Evolutionary conservation across 2,113 vertebrate genomes (phyloP).

Genomic region (Cochlearius cochlearius): DNA sequence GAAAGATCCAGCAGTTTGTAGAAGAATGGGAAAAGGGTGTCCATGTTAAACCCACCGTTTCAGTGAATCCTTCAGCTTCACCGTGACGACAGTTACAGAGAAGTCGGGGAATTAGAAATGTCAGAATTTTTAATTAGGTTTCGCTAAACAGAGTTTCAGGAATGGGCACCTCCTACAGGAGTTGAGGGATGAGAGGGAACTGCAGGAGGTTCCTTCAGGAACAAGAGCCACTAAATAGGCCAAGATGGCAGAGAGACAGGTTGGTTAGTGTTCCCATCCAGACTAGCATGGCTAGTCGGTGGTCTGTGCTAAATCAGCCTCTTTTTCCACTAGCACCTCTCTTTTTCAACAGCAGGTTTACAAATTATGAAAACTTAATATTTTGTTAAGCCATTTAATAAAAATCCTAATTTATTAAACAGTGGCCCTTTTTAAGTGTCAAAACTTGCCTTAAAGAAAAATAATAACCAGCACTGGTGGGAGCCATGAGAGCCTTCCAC

Average conservation of each 20-base stretch:
- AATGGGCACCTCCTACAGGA: neutral
- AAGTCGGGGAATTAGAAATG: neutral
- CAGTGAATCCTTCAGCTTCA: neutral
- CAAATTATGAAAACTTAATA: constrained; percentile 15
- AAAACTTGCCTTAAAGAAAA: constrained; percentile 25
- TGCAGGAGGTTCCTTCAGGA: neutral
- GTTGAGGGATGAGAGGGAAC: neutral
- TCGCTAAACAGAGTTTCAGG: neutral
- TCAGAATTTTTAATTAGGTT: neutral
- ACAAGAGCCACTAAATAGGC: neutral
- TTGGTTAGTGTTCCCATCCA: neutral
- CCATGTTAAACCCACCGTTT: neutral
- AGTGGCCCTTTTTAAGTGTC: neutral
- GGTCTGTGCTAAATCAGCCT: neutral
- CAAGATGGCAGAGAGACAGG: neutral
- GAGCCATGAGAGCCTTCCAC: neutral
- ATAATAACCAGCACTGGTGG: neutral
- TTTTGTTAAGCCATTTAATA: constrained; percentile 40
- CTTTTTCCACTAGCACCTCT: neutral
- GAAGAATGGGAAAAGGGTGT: neutral
- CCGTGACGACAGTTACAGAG: neutral
- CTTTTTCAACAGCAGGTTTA: constrained; percentile 40
- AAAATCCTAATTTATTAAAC: constrained; percentile 51
- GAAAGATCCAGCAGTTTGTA: neutral
- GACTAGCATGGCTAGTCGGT: neutral